Base-by-base conservation (phyloP, 2,113 vertebrate species). In the Chitala chitala region DNA sequence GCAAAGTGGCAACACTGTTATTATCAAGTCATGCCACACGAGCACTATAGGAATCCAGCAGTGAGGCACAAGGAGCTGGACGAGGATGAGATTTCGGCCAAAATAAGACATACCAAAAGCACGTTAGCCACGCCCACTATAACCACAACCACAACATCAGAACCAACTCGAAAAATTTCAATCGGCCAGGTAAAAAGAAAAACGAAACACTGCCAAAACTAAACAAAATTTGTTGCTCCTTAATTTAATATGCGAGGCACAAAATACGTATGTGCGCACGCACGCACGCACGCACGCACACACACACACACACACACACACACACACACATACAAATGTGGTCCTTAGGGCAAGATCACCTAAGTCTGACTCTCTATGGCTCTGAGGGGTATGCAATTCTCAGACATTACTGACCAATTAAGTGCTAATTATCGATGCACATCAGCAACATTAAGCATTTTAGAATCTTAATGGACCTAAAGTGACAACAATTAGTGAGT, bases 371-470 rank as follows among this genome's bases (percentile, higher is more conserved):
- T 17, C 31, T 31, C 44, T 29, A 50, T 38, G 50, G 24, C 71
- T 64, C 71, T 48, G 71, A 61, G 26, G 31, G 29, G 58, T 46
- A 31, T n/a, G 58, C 15, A 50, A 51, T 63, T 73, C 29, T 63
- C 26, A 53, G 38, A 63, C 42, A 73, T 63, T 73, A 73, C 44
- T 26, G 38, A 64, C 56, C 46, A 73, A 73, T 73, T 73, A 73
- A 29, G 31, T 29, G 56, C 29, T 38, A 73, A 73, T 63, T 64
- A 33, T 58, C 2, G 29, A n/a, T 50, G 72, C 56, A 63, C 56
- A 24, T 63, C 72, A 73, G 72, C 56, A 63, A 73, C 56, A 63
- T 64, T 51, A 63, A 63, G 42, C 56, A 73, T 73, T 73, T 63
- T 46, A 36, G 46, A 50, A 48, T 46, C 72, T 38, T 73, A 73